These are phyloP conservation scores for Laterallus jamaicensis DNA, from an alignment of 2,113 vertebrate genomes.

Conservation along the genomic window DNA sequence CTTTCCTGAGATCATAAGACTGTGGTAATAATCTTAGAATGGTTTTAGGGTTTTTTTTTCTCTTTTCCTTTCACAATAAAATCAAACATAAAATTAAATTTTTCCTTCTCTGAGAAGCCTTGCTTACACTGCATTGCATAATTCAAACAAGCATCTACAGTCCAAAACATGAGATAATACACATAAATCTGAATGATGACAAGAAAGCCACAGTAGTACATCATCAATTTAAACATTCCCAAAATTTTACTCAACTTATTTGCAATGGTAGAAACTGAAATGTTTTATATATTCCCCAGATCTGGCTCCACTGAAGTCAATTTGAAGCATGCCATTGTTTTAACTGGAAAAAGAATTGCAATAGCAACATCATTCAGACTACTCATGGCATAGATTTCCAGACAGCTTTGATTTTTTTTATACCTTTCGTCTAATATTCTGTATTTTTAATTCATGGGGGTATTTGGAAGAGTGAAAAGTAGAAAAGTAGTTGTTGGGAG, in stretches of 20 bases:
- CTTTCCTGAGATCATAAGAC: not conserved
- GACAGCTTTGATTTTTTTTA: not conserved
- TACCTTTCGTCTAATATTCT: not conserved
- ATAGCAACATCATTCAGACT: not conserved
- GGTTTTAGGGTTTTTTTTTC: not conserved
- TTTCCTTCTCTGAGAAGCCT: not conserved
- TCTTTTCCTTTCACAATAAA: not conserved
- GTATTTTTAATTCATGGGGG: not conserved
- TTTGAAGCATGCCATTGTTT: not conserved
- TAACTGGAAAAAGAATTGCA: not conserved
- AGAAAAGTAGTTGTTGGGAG: not conserved
- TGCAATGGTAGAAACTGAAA: not conserved
- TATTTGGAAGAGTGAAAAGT: not conserved
- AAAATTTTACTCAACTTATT: not conserved
- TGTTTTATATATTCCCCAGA: not conserved
- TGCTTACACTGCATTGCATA: not conserved
- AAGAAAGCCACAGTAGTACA: not conserved
- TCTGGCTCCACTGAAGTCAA: not conserved
- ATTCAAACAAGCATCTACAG: not conserved
- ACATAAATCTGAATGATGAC: conserved; percentile 7
- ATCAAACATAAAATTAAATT: not conserved
- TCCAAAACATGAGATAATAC: not conserved
- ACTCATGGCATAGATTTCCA: not conserved
- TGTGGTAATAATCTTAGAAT: not conserved
- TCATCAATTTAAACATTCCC: not conserved